Conservation (phyloP, 2,888 invertebrate genomes). For the Bembecia ichneumoniformis region DNA sequence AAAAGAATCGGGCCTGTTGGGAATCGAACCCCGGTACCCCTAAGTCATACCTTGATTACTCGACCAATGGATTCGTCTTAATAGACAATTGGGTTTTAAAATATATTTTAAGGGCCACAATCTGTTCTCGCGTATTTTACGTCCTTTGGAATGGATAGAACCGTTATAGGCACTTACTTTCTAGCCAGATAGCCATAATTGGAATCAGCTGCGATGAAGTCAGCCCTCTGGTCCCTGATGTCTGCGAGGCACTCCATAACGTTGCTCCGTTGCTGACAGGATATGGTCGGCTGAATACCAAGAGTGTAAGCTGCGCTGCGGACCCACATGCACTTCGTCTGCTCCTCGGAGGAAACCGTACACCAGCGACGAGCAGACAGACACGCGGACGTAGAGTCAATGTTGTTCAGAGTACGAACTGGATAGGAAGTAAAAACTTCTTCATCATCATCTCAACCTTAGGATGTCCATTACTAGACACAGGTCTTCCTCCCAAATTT, state of each 20-base stretch:
- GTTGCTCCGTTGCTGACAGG: slow-evolving; percentile 56
- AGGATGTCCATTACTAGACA: no score
- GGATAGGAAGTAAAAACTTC: slow-evolving; percentile 6
- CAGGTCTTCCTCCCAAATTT: no score
- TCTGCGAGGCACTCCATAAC: slow-evolving; percentile 69
- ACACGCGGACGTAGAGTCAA: slow-evolving; percentile 34
- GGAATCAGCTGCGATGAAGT: slow-evolving; percentile 74
- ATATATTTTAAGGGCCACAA: not conserved
- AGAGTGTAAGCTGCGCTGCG: slow-evolving; percentile 64
- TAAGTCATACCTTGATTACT: no score
- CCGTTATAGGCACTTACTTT: slow-evolving; percentile 52
- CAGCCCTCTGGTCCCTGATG: slow-evolving; percentile 61
- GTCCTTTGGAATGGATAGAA: no score
- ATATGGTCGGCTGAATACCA: slow-evolving; percentile 73
- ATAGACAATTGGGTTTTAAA: no score
- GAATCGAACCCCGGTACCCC: no score
- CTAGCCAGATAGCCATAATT: slow-evolving; percentile 76
- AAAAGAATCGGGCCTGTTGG: no score
- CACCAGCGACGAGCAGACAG: slow-evolving; percentile 73
- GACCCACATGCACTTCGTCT: slow-evolving; percentile 74
- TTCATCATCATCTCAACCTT: no score
- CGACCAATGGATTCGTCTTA: not conserved
- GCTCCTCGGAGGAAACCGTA: slow-evolving; percentile 64
- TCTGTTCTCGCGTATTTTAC: no score
- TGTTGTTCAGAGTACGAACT: slow-evolving; percentile 39